Evolutionary conservation across 2,113 vertebrate genomes (phyloP), one percentile per base, ranked within the genome.

Genomic region (Vulpes lagopus): DNA sequence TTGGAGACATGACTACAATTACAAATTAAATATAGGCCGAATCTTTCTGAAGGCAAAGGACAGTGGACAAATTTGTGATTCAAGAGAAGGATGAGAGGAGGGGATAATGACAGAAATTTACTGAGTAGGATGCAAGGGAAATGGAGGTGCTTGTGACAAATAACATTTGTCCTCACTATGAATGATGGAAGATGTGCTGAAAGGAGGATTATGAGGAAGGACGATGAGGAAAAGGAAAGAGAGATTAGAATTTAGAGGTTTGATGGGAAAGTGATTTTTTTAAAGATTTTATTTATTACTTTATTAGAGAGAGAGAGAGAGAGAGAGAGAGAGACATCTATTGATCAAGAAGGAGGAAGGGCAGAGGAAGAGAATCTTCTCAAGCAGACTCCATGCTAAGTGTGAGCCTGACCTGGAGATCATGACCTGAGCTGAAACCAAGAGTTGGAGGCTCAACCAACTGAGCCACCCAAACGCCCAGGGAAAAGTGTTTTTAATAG

Each of bases 151-250:
- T 65, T 62, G 5, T 49, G 57, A 17, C 12, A 65, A 69, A 55
- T 80, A 27, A 11, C 3, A 71, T 19, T 57, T 74, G 10, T 38
- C 2, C 38, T 53, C 19, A 7, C 19, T 4, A 19, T 14, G 12
- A 51, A 30, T 30, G 27, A 65, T 5, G 0, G 20, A 67, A 65
- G 22, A 17, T 35, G 11, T 73, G 51, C 22, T 55, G 3, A 27
- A 57, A n/a, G 3, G 19, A 0, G 3, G 25, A n/a, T 3, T 17
- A 3, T 11, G 32, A 57, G 1, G 11, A 62, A 11, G 43, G 43
- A 43, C 43, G 43, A 43, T 43, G 43, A 43, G 43, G 2, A 35
- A 16, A 11, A 73, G 14, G 5, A 59, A 87, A 35, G 4, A 12
- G 23, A 7, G 17, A 23, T 59, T 10, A 20, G 8, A 84, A 64